These are phyloP conservation scores for Salticus scenicus DNA, from an alignment of 2,888 invertebrate species.

Conservation along the genomic window DNA sequence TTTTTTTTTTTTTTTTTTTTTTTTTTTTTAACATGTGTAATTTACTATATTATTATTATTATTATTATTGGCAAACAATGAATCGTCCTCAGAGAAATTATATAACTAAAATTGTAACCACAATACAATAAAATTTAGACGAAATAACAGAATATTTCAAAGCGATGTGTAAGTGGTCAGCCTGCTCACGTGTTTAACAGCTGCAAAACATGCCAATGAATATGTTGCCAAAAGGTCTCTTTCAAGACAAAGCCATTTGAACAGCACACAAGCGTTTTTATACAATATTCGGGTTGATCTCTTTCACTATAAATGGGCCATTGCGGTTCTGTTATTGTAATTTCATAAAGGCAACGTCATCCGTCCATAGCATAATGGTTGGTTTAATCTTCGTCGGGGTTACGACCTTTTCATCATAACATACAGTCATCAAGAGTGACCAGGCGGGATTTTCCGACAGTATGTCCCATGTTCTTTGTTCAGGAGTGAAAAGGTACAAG, in stretches of 20 bases:
- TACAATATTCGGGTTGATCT: not conserved
- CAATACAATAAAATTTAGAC: too few species aligned
- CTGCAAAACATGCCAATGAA: not conserved
- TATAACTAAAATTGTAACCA: too few species aligned
- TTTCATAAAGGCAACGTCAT: slow-evolving; percentile 37
- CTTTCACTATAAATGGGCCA: slow-evolving; percentile 31
- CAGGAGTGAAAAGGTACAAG: slow-evolving; percentile 18
- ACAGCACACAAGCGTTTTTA: not conserved
- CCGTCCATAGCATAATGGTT: slow-evolving; percentile 32
- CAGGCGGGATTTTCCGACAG: not conserved
- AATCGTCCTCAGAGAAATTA: too few species aligned
- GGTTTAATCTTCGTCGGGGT: slow-evolving; percentile 60
- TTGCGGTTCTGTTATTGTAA: slow-evolving; percentile 37
- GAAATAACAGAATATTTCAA: too few species aligned
- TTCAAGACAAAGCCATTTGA: slow-evolving; percentile 6
- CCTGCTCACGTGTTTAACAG: not conserved
- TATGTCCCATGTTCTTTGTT: slow-evolving; percentile 30
- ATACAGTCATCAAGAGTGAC: slow-evolving; percentile 22
- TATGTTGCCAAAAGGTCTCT: not conserved
- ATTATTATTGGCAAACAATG: too few species aligned
- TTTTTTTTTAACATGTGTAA: too few species aligned
- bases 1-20: too few species aligned
- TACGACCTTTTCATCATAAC: slow-evolving; percentile 32
- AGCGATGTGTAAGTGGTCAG: not conserved
- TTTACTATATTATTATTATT: too few species aligned